A percentile compares a stretch with the other conserved stretches of the same genome.
Conservation (phyloP, 2,113 vertebrate genomes). For the Tylochromis polylepis region DNA sequence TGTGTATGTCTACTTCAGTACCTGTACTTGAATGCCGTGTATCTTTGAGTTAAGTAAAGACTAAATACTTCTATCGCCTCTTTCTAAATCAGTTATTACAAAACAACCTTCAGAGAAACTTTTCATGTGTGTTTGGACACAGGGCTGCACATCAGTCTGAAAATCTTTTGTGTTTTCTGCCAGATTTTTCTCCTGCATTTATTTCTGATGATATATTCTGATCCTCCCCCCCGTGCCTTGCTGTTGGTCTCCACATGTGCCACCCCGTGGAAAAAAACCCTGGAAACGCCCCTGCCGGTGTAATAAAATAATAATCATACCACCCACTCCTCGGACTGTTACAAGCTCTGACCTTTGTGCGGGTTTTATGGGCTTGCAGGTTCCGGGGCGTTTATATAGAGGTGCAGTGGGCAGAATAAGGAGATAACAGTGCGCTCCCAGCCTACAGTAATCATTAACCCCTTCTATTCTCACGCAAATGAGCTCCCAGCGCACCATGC, state of each 20-base stretch:
- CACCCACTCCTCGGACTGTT: background rate
- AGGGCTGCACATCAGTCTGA: background rate
- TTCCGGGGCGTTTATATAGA: background rate
- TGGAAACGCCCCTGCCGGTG: background rate
- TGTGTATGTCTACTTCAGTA: background rate
- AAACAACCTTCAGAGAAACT: background rate
- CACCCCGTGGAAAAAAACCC: background rate
- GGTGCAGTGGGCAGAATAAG: background rate
- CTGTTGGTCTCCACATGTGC: background rate
- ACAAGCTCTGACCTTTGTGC: background rate
- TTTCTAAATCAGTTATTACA: background rate
- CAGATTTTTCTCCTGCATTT: background rate
- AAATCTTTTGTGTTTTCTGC: background rate
- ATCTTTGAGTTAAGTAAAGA: background rate
- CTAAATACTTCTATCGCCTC: background rate
- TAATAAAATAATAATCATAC: background rate
- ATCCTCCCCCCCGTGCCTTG: background rate
- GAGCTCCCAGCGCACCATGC: constrained; percentile 19
- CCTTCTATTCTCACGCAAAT: constrained; percentile 1
- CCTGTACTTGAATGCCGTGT: background rate
- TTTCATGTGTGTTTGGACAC: background rate
- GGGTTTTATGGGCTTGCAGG: background rate
- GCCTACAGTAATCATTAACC: constrained; percentile 26
- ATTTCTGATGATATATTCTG: background rate
- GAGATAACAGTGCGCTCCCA: background rate